Percentiles rank a stretch among this genome's conserved stretches.
These are phyloP conservation scores for Potamarius usumacintae DNA, from an alignment of 2,113 vertebrate species.

Conservation along the genomic window DNA sequence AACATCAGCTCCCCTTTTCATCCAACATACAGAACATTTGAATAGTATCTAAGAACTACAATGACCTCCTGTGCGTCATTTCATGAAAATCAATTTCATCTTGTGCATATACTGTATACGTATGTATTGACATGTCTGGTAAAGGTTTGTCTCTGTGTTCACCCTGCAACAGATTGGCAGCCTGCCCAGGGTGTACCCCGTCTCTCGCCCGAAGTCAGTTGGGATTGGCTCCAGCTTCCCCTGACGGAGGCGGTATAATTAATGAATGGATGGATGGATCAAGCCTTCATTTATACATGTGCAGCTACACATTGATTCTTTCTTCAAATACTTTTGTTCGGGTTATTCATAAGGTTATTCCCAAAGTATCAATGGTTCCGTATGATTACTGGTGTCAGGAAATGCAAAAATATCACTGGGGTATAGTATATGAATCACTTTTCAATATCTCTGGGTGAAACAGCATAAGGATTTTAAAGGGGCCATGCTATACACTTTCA, in stretches of 20 bases:
- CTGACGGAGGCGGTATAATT: too few relatives aligned
- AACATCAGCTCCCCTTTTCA: constrained; percentile 29
- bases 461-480: neutral
- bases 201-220: too few relatives aligned
- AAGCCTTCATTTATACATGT: neutral
- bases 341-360: neutral
- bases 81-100: neutral
- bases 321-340: neutral
- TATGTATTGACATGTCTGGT: neutral
- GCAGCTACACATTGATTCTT: neutral
- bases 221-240: too few relatives aligned
- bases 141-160: too few relatives aligned
- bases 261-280: neutral
- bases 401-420: neutral
- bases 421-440: neutral
- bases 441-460: neutral
- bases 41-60: neutral
- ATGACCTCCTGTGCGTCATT: neutral
- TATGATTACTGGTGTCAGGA: neutral
- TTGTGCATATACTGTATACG: neutral
- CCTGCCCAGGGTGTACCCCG: too few relatives aligned
- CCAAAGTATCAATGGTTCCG: neutral
- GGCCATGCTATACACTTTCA: too few relatives aligned
- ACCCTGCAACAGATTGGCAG: too few relatives aligned
- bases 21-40: constrained; percentile 2